A percentile compares a stretch with the other conserved stretches of the same genome.
phyloP scores from a whole-genome alignment of 1,140 invertebrate species.

The Homalodisca vitripennis region DNA sequence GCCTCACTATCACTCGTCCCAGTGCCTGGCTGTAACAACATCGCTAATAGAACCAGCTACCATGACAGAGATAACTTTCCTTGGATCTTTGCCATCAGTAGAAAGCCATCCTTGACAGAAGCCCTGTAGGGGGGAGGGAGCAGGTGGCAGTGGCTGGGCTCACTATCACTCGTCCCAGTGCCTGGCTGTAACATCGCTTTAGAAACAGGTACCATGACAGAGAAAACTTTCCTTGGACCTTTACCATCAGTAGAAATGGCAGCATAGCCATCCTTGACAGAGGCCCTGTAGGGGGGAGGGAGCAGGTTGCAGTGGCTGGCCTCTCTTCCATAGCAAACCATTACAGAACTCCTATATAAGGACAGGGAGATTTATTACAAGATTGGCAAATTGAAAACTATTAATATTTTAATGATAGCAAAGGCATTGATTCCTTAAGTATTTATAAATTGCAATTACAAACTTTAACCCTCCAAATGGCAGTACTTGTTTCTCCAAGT shows the following conservation, averaged over 20 bases:
- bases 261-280: constrained; percentile 94
- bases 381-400: too few relatives aligned
- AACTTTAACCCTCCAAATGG: too few relatives aligned
- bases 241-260: constrained; percentile 71
- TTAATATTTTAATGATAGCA: too few relatives aligned
- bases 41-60: constrained; percentile 69
- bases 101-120: constrained; percentile 93
- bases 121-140: constrained; percentile 89
- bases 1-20: constrained; percentile 61
- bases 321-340: constrained; percentile 66
- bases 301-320: constrained; percentile 62
- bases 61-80: constrained; percentile 61
- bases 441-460: too few relatives aligned
- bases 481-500: too few relatives aligned
- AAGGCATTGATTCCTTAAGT: too few relatives aligned
- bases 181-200: constrained; percentile 49
- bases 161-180: constrained; percentile 60
- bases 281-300: constrained; percentile 91
- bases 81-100: constrained; percentile 63
- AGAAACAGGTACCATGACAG: constrained; percentile 66
- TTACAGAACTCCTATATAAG: too few relatives aligned
- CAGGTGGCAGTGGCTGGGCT: constrained; percentile 63
- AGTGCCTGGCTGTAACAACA: constrained; percentile 47
- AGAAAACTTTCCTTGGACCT: constrained; percentile 61
- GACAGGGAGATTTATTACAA: too few relatives aligned